Evolutionary conservation across 1,140 invertebrate species (phyloP), one percentile per base, ranked within the genome.

Genomic region (Dendrolimus punctatus): DNA sequence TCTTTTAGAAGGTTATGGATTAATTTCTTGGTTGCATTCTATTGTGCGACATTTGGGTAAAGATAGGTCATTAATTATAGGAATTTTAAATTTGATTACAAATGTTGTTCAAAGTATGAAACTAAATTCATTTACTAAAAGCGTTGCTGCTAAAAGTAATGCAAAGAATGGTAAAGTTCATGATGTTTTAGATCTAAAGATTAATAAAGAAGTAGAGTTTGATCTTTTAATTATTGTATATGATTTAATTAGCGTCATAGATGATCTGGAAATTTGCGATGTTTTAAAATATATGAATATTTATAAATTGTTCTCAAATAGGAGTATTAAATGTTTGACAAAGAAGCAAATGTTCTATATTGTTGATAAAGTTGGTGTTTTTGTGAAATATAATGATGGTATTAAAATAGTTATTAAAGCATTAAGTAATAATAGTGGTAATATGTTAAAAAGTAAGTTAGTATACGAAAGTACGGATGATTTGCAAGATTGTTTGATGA

Each of bases 21-120:
- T 93, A 4, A 56, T 93, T 39, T 82, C 90, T 5, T 93, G 91
- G 92, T 59, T 93, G 9, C 75, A 79, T 50, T 71, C 55, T 5
- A 60, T 75, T 4, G 73, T 80, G 5, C 71, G 65, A 44, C 71
- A 77, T 37, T 38, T 51, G n/a, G 42, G 50, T 5, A 73, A 60
- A 36, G 77, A 85, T 39, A 81, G 58, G 54, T 43, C 40, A 38
- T 40, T 76, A 8, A 50, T 74, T 2, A 66, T 64, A 59, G 54
- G 49, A 46, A 55, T 76, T 5, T 55, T 77, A 38, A 43, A 9
- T 53, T 39, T 86, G 8, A 55, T 84, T 5, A 67, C 64, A 40
- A 79, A 68, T 53, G 68, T 82, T 53, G 44, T 79, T 3, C 56
- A 68, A n/a, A 83, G 78, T 64, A 53, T 79, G 51, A 58, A 53